Percentiles rank a stretch among this genome's conserved stretches.
These are phyloP conservation scores for Byasa hedistus DNA, from an alignment of 2,888 invertebrate genomes.

Conservation along the genomic window DNA sequence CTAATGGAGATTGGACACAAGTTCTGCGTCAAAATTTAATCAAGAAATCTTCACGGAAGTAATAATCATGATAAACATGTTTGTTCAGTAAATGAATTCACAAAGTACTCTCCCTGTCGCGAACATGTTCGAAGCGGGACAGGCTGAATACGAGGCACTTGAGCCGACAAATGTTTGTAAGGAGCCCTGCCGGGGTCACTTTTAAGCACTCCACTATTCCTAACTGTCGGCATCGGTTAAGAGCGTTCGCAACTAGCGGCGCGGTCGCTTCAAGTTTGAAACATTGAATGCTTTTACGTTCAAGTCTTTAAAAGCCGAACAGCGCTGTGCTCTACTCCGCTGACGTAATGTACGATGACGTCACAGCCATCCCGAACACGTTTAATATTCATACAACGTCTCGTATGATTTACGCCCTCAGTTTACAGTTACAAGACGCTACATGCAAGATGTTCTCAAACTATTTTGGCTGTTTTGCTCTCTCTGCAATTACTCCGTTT, in stretches of 20 bases:
- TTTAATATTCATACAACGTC: conserved; percentile 52
- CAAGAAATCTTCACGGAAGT: no score
- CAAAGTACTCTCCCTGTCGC: no score
- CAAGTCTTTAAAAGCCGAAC: conserved; percentile 52
- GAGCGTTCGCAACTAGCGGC: conserved; percentile 59
- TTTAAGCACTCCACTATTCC: conserved; percentile 57
- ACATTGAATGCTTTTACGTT: conserved; percentile 72
- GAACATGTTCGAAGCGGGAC: no score
- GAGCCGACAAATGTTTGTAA: conserved; percentile 56
- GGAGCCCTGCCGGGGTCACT: conserved; percentile 68
- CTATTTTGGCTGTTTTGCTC: no score
- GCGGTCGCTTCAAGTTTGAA: conserved; percentile 75
- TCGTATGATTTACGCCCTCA: conserved; percentile 64
- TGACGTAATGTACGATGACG: conserved; percentile 28
- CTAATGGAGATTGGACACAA: no score
- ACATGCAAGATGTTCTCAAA: no score
- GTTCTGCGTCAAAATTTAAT: no score
- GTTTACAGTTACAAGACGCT: conserved; percentile 42
- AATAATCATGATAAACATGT: no score
- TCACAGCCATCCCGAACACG: conserved; percentile 38
- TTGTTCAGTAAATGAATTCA: no score
- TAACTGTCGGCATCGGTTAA: conserved; percentile 62
- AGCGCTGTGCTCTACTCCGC: conserved; percentile 37
- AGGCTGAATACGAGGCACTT: no score
- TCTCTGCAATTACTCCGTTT: no score